Conservation (phyloP, 2,113 vertebrate species). For the Salvelinus alpinus region DNA sequence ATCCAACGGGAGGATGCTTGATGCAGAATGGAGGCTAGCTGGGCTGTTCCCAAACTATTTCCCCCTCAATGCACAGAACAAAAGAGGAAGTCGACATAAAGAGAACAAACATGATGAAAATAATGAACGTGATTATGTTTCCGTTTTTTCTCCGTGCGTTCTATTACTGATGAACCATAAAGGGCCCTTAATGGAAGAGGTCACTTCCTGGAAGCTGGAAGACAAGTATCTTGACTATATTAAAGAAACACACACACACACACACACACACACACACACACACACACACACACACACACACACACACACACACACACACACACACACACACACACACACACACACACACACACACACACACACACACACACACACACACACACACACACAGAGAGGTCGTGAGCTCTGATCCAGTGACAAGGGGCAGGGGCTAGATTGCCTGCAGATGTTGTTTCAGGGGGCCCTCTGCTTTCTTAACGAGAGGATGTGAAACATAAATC, state of each 20-base stretch:
- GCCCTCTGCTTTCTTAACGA: slow-evolving; percentile 55
- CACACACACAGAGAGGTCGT: slow-evolving; percentile 25
- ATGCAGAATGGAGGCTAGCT: too few relatives aligned
- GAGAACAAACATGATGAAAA: slow-evolving; percentile 4
- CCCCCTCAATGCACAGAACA: background rate
- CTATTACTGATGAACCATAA: slow-evolving; percentile 12
- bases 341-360: background rate
- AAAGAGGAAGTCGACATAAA: slow-evolving; percentile 7
- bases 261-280: background rate
- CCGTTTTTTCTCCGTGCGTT: slow-evolving; percentile 16
- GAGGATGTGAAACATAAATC: slow-evolving; percentile 66
- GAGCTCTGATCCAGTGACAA: slow-evolving; percentile 22
- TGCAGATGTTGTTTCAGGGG: slow-evolving; percentile 65
- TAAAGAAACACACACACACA: background rate
- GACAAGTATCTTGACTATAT: slow-evolving; percentile 38
- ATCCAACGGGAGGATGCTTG: too few relatives aligned
- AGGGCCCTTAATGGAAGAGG: slow-evolving; percentile 44
- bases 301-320: background rate
- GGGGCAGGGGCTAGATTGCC: slow-evolving; percentile 48
- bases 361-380: slow-evolving; percentile 21
- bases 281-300: background rate
- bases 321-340: background rate
- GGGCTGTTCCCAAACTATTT: too few relatives aligned
- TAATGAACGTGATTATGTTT: slow-evolving; percentile 29
- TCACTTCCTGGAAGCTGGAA: slow-evolving; percentile 50